A percentile compares a stretch with the other conserved stretches of the same genome.
These are phyloP conservation scores for Polymixis flavicincta DNA, from an alignment of 2,888 invertebrate species.

Conservation along the genomic window DNA sequence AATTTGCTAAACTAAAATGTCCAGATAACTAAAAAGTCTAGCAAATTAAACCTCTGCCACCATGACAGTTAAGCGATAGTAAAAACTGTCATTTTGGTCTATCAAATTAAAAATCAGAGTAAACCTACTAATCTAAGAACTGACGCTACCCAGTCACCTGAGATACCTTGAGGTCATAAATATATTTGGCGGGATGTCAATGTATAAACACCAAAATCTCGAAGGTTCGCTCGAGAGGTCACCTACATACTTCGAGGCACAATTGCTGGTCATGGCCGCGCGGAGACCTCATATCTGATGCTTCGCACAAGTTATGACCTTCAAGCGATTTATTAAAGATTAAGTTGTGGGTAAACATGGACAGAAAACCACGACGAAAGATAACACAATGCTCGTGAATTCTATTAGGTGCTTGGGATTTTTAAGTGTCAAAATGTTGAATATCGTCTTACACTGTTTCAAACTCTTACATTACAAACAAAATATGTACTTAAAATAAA, in stretches of 20 bases:
- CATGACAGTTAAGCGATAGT: too few species aligned
- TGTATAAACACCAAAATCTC: conserved; percentile 81
- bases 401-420: not conserved
- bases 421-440: not conserved
- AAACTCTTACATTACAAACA: not conserved
- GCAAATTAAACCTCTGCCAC: too few species aligned
- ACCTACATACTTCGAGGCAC: conserved; percentile 85
- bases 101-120: too few species aligned
- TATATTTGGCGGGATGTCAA: conserved; percentile 79
- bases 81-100: too few species aligned
- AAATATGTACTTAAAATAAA: not conserved
- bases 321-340: conserved; percentile 62
- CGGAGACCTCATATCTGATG: conserved; percentile 81
- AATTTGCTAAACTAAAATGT: too few species aligned
- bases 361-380: not conserved
- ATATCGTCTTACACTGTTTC: not conserved
- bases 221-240: conserved; percentile 85
- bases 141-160: conserved; percentile 31
- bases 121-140: not conserved
- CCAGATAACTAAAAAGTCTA: too few species aligned
- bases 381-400: not conserved
- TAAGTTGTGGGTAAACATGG: conserved; percentile 1
- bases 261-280: conserved; percentile 85
- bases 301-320: conserved; percentile 63
- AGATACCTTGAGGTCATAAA: conserved; percentile 50